Evolutionary conservation across 2,113 vertebrate genomes (phyloP), one percentile per base, ranked within the genome.

Genomic region (Sialia sialis): DNA sequence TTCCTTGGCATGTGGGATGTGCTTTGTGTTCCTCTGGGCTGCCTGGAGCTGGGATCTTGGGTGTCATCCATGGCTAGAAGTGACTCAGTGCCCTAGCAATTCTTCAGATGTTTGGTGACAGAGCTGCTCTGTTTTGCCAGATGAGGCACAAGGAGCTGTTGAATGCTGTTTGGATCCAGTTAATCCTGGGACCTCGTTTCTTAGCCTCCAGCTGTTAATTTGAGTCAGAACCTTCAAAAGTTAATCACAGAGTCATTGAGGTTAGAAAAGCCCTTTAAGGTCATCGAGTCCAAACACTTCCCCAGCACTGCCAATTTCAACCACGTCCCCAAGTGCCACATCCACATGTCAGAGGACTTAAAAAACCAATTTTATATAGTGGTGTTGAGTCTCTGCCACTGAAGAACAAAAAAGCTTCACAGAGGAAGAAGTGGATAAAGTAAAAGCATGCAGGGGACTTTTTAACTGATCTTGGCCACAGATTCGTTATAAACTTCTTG

Each of bases 301-400:
- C 36, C 69, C 60, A 67, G 44, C 20, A 39, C 5, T 74, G 60
- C n/a, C 20, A 32, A 0, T 52, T 20, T 38, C 44, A 23, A 8
- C 16, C 29, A 5, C 14, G 43, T 73, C 15, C 26, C 51, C 36
- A 73, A 2, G 32, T 80, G 75, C 51, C 36, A 56, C 49, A 43
- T 43, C 75, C 58, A 19, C 11, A 0, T 16, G 49, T 27, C 85
- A 74, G 5, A 67, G 68, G 29, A 44, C 48, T 36, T 56, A 13
- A 18, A 77, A 70, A 17, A 38, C 6, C 51, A n/a, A 0, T 62
- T 93, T 69, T 58, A 58, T 0, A 0, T 29, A 29, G 39, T 32
- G 15, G 38, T 51, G 12, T 4, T 62, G 62, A 74, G 29, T n/a
- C 25, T 68, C 64, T 76, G 36, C 36, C 18, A 21, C 1, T 34